Conservation (phyloP, 2,113 vertebrate species). For the Heterotilapia buettikoferi region DNA sequence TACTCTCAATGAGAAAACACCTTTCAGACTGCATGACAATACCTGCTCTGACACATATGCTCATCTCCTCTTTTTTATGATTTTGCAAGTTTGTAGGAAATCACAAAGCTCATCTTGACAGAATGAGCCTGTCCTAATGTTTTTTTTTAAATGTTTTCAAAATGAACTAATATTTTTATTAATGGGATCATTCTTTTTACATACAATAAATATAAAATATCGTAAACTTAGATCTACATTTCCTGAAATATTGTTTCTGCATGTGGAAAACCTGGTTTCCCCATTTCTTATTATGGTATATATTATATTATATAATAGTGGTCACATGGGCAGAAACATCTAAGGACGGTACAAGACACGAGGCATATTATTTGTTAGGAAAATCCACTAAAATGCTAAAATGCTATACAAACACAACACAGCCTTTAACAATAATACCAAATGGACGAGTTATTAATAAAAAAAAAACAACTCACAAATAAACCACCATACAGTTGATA, state of each 20-base stretch:
- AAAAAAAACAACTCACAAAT: neutral
- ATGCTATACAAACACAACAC: neutral
- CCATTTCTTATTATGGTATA: neutral
- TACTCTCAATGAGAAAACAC: neutral
- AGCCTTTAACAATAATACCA: neutral
- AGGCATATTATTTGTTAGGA: neutral
- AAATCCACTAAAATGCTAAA: neutral
- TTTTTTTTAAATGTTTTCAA: neutral
- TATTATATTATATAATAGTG: neutral
- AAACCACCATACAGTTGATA: neutral
- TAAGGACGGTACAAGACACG: accelerated
- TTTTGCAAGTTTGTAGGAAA: no score
- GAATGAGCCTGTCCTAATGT: no score
- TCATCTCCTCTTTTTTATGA: neutral
- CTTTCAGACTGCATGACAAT: neutral
- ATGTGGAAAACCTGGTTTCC: neutral
- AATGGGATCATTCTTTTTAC: neutral
- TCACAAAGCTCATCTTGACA: no score
- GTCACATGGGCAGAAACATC: neutral
- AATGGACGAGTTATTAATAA: neutral
- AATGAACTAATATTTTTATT: neutral
- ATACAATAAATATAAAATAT: neutral
- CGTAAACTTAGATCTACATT: neutral
- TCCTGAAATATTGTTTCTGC: neutral
- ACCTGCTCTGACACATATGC: neutral